These are phyloP conservation scores for Physeter macrocephalus DNA, from an alignment of 2,113 vertebrate genomes.

Conservation along the genomic window DNA sequence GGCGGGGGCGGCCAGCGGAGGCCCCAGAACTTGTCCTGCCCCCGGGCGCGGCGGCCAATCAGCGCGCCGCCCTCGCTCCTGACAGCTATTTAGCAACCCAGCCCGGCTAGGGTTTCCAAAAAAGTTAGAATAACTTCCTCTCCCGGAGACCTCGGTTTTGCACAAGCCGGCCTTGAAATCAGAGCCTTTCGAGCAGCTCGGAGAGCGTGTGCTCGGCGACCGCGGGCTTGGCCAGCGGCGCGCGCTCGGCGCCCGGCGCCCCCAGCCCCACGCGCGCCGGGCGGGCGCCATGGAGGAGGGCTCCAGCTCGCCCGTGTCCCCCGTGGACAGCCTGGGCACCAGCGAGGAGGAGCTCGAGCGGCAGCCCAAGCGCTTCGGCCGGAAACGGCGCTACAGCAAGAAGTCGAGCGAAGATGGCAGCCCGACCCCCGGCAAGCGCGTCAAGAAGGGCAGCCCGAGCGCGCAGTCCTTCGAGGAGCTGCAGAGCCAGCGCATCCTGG, in stretches of 20 bases:
- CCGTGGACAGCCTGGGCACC: slow-evolving; percentile 94
- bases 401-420: slow-evolving; percentile 91
- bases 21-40: slow-evolving; percentile 71
- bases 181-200: slow-evolving; percentile 76
- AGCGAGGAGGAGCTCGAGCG: slow-evolving; percentile 93
- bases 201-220: slow-evolving; percentile 75
- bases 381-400: slow-evolving; percentile 90
- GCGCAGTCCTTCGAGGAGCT: slow-evolving; percentile 95
- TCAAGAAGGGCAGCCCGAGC: slow-evolving; percentile 92
- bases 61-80: slow-evolving; percentile 88
- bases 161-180: slow-evolving; percentile 80
- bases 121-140: slow-evolving; percentile 90
- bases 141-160: slow-evolving; percentile 80
- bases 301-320: slow-evolving; percentile 94
- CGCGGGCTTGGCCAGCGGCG: slow-evolving; percentile 34
- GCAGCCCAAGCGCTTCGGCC: slow-evolving; percentile 90
- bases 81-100: slow-evolving; percentile 95
- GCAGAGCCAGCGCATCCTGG: slow-evolving; percentile 95
- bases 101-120: slow-evolving; percentile 92
- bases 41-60: slow-evolving; percentile 81
- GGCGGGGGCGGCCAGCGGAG: slow-evolving; percentile 54
- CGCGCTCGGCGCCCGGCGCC: slow-evolving; percentile 62
- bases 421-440: slow-evolving; percentile 91
- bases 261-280: slow-evolving; percentile 79
- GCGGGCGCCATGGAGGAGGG: slow-evolving; percentile 90